phyloP scores from a whole-genome alignment of 2,797 vertebrate genomes.

The Pangasius djambal region DNA sequence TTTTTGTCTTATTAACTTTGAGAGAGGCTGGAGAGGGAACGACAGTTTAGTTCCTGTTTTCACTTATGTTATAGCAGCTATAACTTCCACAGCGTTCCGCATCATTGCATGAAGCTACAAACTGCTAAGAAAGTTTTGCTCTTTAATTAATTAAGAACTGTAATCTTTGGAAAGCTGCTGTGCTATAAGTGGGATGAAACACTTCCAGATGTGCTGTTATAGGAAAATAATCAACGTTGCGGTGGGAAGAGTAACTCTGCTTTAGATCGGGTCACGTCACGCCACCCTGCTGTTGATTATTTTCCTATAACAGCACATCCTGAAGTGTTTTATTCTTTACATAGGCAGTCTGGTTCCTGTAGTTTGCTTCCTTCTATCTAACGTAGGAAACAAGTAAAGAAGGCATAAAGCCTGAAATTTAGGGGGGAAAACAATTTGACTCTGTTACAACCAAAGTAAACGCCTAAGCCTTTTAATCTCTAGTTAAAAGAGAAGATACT shows the following conservation, averaged over 20 bases:
- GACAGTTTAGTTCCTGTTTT: not conserved
- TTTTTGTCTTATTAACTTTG: no score
- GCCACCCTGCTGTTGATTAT: not conserved
- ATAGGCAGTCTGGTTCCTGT: not conserved
- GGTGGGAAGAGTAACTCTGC: not conserved
- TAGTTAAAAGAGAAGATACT: conserved; percentile 59
- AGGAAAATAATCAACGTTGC: not conserved
- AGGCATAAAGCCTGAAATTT: not conserved
- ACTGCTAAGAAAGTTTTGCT: no score
- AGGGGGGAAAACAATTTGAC: not conserved
- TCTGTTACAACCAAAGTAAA: not conserved
- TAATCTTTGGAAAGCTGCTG: not conserved
- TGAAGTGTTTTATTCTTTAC: not conserved
- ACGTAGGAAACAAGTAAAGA: not conserved
- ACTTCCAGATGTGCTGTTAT: not conserved
- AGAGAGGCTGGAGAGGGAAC: no score
- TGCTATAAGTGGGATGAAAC: not conserved
- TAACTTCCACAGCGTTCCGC: not conserved
- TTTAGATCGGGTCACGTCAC: not conserved
- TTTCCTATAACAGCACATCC: not conserved
- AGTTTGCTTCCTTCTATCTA: not conserved
- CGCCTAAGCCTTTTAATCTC: not conserved
- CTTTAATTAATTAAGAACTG: not conserved
- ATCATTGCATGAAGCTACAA: not conserved
- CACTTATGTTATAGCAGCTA: not conserved